Evolutionary conservation across 2,797 vertebrate genomes (phyloP).

Genomic region (Scomberomorus guttatus): DNA sequence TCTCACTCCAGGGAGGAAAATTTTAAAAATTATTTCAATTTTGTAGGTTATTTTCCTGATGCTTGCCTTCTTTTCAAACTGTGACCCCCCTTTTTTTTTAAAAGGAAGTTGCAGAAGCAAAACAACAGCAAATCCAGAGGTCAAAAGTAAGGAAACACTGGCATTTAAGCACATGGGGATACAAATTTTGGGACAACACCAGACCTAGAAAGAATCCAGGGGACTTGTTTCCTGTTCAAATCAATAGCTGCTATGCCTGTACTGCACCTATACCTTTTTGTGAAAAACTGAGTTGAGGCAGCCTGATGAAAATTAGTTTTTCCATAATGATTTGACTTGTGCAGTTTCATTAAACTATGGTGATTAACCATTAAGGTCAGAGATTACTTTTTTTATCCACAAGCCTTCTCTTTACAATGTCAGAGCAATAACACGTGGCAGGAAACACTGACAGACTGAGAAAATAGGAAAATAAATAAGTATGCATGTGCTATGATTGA

Average conservation of each 20-base stretch:
- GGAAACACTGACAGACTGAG: background rate
- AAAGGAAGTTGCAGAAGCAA: slow-evolving; percentile 1
- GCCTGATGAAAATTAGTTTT: background rate
- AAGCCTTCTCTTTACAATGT: background rate
- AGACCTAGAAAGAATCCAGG: slow-evolving; percentile 2
- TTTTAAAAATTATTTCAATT: slow-evolving; percentile 10
- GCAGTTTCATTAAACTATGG: background rate
- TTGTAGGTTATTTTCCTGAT: slow-evolving; percentile 11
- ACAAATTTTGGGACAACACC: background rate
- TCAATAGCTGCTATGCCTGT: slow-evolving; percentile 14
- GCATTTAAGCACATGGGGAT: slow-evolving; percentile 9
- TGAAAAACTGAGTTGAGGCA: background rate
- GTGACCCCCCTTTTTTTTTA: slow-evolving; percentile 10
- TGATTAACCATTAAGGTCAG: background rate
- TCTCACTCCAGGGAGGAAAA: slow-evolving; percentile 14
- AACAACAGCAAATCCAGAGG: slow-evolving; percentile 44
- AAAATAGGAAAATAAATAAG: background rate
- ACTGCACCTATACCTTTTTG: background rate
- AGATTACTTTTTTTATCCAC: background rate
- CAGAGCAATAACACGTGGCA: background rate
- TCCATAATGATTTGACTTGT: background rate
- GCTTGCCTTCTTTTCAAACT: slow-evolving; percentile 12
- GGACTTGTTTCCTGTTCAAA: slow-evolving; percentile 6
- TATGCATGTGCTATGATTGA: background rate
- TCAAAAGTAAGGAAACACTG: slow-evolving; percentile 21